Evolutionary conservation across 2,113 vertebrate genomes (phyloP).

Genomic region (Hippoglossus stenolepis): DNA sequence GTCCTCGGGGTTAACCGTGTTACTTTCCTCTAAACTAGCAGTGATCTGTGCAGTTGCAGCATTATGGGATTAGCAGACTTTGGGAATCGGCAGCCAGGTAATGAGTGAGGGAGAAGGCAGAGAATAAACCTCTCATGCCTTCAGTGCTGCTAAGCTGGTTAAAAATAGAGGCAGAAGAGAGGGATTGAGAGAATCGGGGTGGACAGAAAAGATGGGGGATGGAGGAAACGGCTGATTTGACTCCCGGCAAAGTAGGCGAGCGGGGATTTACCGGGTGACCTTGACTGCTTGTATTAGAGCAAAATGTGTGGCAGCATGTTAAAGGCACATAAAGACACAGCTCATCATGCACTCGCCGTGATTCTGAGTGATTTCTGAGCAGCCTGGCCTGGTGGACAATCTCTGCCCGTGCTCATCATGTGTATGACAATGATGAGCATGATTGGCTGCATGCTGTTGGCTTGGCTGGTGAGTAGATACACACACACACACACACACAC

Average conservation of each 20-base stretch:
- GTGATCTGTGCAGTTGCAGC: constrained; percentile 32
- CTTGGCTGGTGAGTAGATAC: constrained; percentile 79
- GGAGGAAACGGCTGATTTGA: constrained; percentile 48
- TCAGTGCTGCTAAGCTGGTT: constrained; percentile 70
- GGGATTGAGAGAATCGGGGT: constrained; percentile 67
- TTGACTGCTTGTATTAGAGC: constrained; percentile 30
- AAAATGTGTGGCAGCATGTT: constrained; percentile 23
- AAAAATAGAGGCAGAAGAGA: constrained; percentile 76
- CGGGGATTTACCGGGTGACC: constrained; percentile 62
- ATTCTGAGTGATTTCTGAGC: constrained; percentile 16
- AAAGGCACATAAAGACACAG: constrained; percentile 25
- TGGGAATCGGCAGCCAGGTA: constrained; percentile 70
- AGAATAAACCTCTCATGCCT: constrained; percentile 72
- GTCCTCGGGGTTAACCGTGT: not conserved
- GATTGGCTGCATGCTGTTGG: constrained; percentile 75
- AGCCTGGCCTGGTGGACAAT: constrained; percentile 55
- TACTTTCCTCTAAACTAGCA: constrained; percentile 30
- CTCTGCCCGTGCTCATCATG: constrained; percentile 63
- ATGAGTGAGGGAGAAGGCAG: constrained; percentile 66
- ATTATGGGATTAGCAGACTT: constrained; percentile 68
- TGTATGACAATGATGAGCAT: constrained; percentile 82
- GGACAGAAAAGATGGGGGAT: constrained; percentile 56
- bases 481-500: constrained; percentile 14
- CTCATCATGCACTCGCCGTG: constrained; percentile 3
- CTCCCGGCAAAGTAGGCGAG: constrained; percentile 55